Conservation (phyloP, 2,113 vertebrate genomes). For the Uria aalge region DNA sequence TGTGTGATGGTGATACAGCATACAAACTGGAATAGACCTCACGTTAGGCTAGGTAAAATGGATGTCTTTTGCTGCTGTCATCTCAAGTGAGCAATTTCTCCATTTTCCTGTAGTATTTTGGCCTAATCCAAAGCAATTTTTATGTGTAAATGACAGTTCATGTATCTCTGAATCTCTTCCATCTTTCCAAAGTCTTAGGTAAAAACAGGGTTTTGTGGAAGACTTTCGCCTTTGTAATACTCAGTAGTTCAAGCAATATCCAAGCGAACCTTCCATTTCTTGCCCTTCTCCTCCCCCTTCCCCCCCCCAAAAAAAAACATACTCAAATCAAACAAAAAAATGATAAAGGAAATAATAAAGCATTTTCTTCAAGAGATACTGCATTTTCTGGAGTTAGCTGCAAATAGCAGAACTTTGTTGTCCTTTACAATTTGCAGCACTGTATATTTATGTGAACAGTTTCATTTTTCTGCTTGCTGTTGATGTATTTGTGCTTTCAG, state of each 20-base stretch:
- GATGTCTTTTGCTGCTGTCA: background rate
- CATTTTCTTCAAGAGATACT: background rate
- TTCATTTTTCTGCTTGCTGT: background rate
- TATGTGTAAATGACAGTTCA: background rate
- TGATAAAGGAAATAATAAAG: background rate
- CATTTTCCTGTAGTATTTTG: background rate
- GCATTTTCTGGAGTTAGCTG: background rate
- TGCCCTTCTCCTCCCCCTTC: fast-evolving
- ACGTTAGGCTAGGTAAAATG: background rate
- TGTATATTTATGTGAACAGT: background rate
- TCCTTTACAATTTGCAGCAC: background rate
- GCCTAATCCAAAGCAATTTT: background rate
- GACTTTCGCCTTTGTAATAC: background rate
- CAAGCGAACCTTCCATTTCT: background rate
- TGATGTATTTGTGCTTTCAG: background rate
- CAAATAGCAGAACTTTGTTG: background rate
- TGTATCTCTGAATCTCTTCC: background rate
- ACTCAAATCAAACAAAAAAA: background rate
- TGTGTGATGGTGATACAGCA: background rate
- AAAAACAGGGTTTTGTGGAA: background rate
- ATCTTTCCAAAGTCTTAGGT: background rate
- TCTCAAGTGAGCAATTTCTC: background rate
- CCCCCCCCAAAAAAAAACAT: background rate
- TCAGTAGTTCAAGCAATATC: background rate
- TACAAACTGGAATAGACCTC: background rate